Evolutionary conservation across 1,140 invertebrate genomes (phyloP), one percentile per base, ranked within the genome.

Genomic region (Carposina sasakii): DNA sequence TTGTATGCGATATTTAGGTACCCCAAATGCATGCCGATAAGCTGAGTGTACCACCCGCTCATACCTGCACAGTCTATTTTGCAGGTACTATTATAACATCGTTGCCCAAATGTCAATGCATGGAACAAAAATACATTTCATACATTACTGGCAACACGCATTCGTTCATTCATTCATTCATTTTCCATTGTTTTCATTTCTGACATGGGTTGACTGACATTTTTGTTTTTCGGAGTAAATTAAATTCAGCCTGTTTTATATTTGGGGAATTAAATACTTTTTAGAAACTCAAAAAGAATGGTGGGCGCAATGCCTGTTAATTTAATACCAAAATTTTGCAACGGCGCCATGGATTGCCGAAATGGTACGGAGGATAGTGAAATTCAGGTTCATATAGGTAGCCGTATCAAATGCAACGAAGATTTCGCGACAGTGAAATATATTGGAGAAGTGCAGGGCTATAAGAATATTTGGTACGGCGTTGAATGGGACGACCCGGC

Each of bases 401-500:
- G 81, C 68, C 63, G 83, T 16, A 56, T 85, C 19, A 84, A 83
- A 54, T 75, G 72, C 47, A 71, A 69, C 56, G 75, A 82, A 43
- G 74, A 81, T 61, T 81, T 81, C 56, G 78, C 65, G 50, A 79
- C 77, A 12, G 78, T 85, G 37, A 81, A 78, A 51, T 86, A 79
- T 60, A 81, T 84, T 47, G 83, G 85, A 33, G 74, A 82, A 68
- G 85, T 91, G 8, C 78, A 85, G 50, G 88, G 88, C 2, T 86
- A 90, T 54, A 71, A 83, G 42, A 88, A 87, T 1, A 71, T 77
- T 28, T 98, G 96, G 96, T 85, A 95, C 50, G 96, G 97, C 1
- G 89, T 98, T 13, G 96, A 98, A 71, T 98, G 96, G 96, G 96
- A 98, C 85, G 91, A 97, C 75, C 86, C 90, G 2, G 74, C 79